Base-by-base conservation (phyloP, 2,797 vertebrate genomes). In the Cryptoblepharus egeriae region DNA sequence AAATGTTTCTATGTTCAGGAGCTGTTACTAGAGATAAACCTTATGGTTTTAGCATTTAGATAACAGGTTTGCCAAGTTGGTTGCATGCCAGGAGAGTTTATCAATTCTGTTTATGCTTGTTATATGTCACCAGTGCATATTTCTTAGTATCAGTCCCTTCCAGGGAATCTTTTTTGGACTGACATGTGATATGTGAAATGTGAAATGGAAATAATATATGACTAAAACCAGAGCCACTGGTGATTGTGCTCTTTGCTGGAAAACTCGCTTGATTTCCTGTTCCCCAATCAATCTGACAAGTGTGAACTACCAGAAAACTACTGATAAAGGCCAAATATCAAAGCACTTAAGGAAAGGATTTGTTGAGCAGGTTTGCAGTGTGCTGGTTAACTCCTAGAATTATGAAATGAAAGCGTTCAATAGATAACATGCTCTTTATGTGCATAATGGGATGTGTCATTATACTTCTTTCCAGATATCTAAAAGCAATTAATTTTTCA, bases 161-260 rank as follows among this genome's bases (percentile, higher is more conserved):
- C 55, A 4, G 1, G 49, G 77, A 58, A 49, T 55, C 4, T 35
- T 71, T 63, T 2, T 28, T 75, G 3, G 69, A 58, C 61, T 83
- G 74, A 78, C 58, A 76, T 9, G 58, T 80, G 81, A 87, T 91
- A 88, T 77, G 85, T 67, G 63, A 83, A 81, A 88, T 77, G 85
- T 67, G 63, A 83, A 81, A 84, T 24, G 1, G 80, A 88, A 90
- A 88, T 74, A 87, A 71, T 71, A 28, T 63, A 22, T 35, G 80
- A 67, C 85, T 85, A 64, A 55, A 61, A 0, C 4, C 42, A 83
- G 65, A n/a, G 7, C 64, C 80, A 42, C 69, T 1, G 4, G 45
- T 64, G 0, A 71, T 75, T 49, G 68, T 75, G 69, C 65, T 72
- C 67, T 80, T 70, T 39, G 3, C 32, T 77, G 0, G 72, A 49